Evolutionary conservation across 2,888 invertebrate genomes (phyloP).

Genomic region (Erpobdella octoculata): DNA sequence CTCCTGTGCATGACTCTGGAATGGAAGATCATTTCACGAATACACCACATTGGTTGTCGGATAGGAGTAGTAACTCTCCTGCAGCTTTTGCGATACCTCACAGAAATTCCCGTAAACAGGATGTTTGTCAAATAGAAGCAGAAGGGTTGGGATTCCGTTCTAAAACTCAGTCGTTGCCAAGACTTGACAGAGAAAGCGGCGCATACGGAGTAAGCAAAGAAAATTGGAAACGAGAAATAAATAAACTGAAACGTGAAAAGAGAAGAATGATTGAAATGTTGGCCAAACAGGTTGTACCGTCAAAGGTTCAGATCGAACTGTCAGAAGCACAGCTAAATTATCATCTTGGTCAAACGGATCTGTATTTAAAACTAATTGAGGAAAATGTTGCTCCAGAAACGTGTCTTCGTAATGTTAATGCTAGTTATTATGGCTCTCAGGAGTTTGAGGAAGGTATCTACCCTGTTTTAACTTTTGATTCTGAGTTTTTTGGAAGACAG

Average conservation of each 20-base stretch:
- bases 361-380: conserved; percentile 46
- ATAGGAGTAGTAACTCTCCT: not conserved
- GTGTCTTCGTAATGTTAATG: not conserved
- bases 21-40: not conserved
- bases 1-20: not conserved
- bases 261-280: conserved; percentile 47
- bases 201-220: not conserved
- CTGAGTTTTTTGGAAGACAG: not conserved
- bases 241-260: conserved; percentile 45
- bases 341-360: conserved; percentile 51
- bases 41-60: not conserved
- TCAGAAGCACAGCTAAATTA: conserved; percentile 53
- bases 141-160: not conserved
- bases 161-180: not conserved
- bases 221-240: conserved; percentile 40
- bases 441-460: not conserved
- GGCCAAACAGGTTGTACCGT: conserved; percentile 46
- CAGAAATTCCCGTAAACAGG: not conserved
- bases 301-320: conserved; percentile 46
- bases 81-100: not conserved
- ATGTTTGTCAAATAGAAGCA: not conserved
- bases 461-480: not conserved
- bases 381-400: conserved; percentile 16
- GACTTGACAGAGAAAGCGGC: not conserved
- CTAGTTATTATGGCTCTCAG: not conserved